Evolutionary conservation across 2,113 vertebrate genomes (phyloP), one percentile per base, ranked within the genome.

Genomic region (Cyphomyrus discorhynchus): DNA sequence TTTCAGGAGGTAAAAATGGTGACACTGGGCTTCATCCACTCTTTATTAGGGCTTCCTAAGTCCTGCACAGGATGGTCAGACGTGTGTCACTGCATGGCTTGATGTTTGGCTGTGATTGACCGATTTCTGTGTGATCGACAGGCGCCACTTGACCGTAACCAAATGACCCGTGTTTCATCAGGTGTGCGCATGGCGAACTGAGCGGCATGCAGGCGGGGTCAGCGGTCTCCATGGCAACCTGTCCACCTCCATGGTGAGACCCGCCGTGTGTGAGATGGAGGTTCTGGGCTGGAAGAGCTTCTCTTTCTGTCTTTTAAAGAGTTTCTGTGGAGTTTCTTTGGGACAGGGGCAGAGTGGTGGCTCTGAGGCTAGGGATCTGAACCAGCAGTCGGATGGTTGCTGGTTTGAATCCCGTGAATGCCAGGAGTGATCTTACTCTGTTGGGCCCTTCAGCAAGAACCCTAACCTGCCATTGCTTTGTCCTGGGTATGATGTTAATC

Each of bases 221-320:
- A 90, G 91, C 88, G 89, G 89, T 92, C 91, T 92, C 91, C 91
- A 91, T 93, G 92, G 92, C 91, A 93, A 93, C 92, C 90, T 89
- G 87, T 89, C 92, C 91, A 91, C 91, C 91, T 91, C 92, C 90
- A 92, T 91, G 91, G 92, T 93, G 92, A 93, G 91, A 89, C 90
- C 91, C 88, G 86, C 86, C 89, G 89, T 89, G 87, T 91, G 90
- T 90, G 52, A 90, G 77, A 88, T 84, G 21, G 86, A 88, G 88
- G 89, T 49, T 85, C 46, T 85, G 46, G 21, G 82, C 45, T 85
- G 42, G 82, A 27, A n/a, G 21, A 27, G 45, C 21, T 46, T 85
- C 15, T 47, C 82, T 46, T 49, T 85, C 82, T 83, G 21, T n/a
- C 42, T n/a, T 85, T 24, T 46, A n/a, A 46, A 49, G 82, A 84